Base-by-base conservation (phyloP, 1,140 invertebrate species). In the Bombus waltoni region DNA sequence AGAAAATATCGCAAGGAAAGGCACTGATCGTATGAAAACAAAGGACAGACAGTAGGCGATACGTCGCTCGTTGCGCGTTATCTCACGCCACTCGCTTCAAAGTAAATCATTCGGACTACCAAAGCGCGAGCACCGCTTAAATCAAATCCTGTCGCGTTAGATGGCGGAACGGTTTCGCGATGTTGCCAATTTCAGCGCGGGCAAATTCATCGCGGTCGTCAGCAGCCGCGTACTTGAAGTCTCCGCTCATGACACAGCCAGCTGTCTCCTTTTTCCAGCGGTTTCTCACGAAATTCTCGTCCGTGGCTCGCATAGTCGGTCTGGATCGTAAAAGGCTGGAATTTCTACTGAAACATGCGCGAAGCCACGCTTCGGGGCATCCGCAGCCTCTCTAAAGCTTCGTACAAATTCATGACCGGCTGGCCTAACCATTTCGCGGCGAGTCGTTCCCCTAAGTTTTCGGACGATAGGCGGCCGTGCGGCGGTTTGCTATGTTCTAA, bases 321-420 rank as follows among this genome's bases (percentile, higher is more conserved):
- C 68, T 32, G 65, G 62, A 38, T 88, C 87, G 87, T 89, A 88
- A 89, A 89, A 89, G 88, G 77, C 62, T 53, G 87, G 77, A 89
- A 90, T 91, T 91, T 88, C 88, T 87, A 83, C 82, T 87, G 73
- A 88, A 87, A 91, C 89, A 90, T 90, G 85, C 90, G 84, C 81
- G 87, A 90, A 88, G 84, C 88, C 76, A 79, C 80, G 86, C 86
- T 81, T 71, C 76, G 66, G 83, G 81, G 84, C 84, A 87, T 87
- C 84, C 79, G 72, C 4, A 87, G 72, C 85, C 87, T 73, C 85
- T 87, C 74, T 89, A 71, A 89, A 88, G 87, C 83, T 84, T 90
- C 90, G 89, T 91, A 87, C 87, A 91, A 90, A 91, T 91, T 91
- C 90, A 90, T 89, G 90, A 81, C 80, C 80, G 81, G 74, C 83